These are phyloP conservation scores for Astyanax mexicanus DNA, from an alignment of 2,797 vertebrate genomes.

Conservation along the genomic window DNA sequence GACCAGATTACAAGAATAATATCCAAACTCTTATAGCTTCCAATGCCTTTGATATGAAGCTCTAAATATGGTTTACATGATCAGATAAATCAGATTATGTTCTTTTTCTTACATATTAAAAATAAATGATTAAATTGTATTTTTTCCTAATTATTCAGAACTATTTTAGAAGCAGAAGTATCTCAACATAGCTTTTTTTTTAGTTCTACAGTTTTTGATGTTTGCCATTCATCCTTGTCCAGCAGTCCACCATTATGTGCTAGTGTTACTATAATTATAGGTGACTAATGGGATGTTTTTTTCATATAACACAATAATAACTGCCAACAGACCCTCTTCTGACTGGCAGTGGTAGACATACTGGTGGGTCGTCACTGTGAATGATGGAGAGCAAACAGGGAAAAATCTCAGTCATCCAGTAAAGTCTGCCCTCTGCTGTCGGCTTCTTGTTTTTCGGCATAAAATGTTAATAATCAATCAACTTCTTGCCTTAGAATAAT, in stretches of 20 bases:
- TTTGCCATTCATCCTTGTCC: neutral
- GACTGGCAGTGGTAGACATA: neutral
- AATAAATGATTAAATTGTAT: too few relatives aligned
- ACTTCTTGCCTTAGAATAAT: too few relatives aligned
- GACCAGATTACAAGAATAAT: too few relatives aligned
- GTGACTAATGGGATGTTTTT: constrained; percentile 4
- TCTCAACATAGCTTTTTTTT: neutral
- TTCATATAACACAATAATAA: neutral
- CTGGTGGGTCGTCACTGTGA: neutral
- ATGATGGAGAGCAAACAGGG: neutral
- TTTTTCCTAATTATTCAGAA: too few relatives aligned
- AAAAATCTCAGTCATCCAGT: neutral
- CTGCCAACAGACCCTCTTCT: neutral
- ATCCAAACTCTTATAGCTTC: neutral
- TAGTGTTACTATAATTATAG: neutral
- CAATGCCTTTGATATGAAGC: neutral
- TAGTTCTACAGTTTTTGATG: neutral
- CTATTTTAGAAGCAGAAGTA: too few relatives aligned
- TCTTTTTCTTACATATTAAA: too few relatives aligned
- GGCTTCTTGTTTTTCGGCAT: neutral
- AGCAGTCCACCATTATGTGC: neutral
- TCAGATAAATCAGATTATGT: too few relatives aligned
- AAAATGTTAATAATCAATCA: neutral
- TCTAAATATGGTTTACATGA: neutral
- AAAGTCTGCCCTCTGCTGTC: constrained; percentile 23